Percentiles rank a stretch among this genome's conserved stretches.
These are phyloP conservation scores for Papilio glaucus DNA, from an alignment of 1,140 invertebrate genomes.

Conservation along the genomic window DNA sequence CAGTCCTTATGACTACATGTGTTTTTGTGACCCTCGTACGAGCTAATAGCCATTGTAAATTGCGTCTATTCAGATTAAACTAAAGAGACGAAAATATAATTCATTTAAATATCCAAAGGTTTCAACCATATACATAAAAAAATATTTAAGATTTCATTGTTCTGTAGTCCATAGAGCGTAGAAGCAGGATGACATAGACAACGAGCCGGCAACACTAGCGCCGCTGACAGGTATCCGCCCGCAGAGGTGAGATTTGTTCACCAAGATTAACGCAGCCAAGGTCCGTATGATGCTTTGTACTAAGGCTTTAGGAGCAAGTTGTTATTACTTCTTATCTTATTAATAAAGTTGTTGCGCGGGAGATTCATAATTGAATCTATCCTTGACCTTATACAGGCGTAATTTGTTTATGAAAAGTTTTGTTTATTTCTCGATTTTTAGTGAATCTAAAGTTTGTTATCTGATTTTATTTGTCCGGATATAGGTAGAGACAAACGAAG, in stretches of 20 bases:
- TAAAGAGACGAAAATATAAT: background rate
- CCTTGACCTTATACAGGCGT: too few species aligned
- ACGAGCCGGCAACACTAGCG: background rate
- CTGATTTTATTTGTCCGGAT: too few species aligned
- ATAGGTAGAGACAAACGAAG: too few species aligned
- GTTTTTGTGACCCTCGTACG: too few species aligned
- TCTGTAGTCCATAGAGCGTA: background rate
- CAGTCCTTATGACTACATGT: too few species aligned
- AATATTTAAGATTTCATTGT: background rate
- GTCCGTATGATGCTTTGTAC: background rate
- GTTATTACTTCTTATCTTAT: slow-evolving; percentile 2
- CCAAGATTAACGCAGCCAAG: background rate
- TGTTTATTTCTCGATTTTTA: too few species aligned
- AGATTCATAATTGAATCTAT: background rate
- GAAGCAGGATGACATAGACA: background rate
- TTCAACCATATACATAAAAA: background rate
- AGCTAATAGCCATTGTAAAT: too few species aligned
- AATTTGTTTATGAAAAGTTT: too few species aligned
- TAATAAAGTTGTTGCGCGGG: background rate
- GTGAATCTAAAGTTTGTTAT: too few species aligned
- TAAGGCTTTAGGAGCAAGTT: background rate
- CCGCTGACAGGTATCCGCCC: background rate
- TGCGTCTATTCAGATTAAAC: background rate
- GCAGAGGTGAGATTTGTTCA: slow-evolving; percentile 9
- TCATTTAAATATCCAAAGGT: background rate